These are phyloP conservation scores for Eumacrocentrus americanus DNA, from an alignment of 2,888 invertebrate species.

Conservation along the genomic window DNA sequence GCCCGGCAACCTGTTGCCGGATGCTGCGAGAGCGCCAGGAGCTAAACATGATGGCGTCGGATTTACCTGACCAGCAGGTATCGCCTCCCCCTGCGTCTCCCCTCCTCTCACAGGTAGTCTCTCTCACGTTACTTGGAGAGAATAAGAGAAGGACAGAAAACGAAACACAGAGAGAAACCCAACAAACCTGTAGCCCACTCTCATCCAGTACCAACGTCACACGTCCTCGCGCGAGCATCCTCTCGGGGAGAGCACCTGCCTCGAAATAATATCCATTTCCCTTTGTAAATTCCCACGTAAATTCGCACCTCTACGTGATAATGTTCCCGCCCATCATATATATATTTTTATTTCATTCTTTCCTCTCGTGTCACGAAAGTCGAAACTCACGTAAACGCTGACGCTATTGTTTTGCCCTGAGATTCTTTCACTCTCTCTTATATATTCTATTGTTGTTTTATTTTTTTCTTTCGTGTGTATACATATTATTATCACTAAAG, in stretches of 20 bases:
- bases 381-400: too few relatives aligned
- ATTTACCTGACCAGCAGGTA: constrained; percentile 23
- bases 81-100: neutral
- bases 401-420: too few relatives aligned
- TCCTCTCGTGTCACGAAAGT: neutral
- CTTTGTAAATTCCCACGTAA: neutral
- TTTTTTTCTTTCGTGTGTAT: too few relatives aligned
- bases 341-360: neutral
- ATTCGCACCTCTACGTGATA: neutral
- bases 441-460: too few relatives aligned
- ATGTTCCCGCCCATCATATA: neutral
- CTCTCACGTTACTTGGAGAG: constrained; percentile 5
- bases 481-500: too few relatives aligned
- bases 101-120: neutral
- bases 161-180: neutral
- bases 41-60: constrained; percentile 17
- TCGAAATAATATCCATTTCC: neutral
- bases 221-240: constrained; percentile 22
- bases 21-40: constrained; percentile 16
- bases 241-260: constrained; percentile 18
- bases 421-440: too few relatives aligned
- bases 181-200: constrained; percentile 23
- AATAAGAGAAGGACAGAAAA: neutral
- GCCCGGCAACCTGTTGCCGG: constrained; percentile 13
- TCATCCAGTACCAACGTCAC: constrained; percentile 19